These are phyloP conservation scores for Caradrina kadenii DNA, from an alignment of 2,888 invertebrate species.

Conservation along the genomic window DNA sequence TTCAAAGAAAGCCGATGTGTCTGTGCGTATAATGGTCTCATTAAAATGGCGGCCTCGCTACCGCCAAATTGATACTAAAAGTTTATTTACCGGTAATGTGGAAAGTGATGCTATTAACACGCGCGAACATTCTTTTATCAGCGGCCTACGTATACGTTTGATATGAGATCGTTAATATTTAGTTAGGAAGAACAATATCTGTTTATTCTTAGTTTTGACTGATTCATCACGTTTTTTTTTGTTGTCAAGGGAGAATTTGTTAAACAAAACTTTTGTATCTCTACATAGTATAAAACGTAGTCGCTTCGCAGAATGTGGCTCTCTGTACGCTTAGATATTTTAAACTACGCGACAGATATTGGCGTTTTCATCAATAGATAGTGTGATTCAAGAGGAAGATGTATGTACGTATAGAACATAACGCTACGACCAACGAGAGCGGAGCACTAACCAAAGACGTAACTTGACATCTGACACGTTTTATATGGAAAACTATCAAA, in stretches of 20 bases:
- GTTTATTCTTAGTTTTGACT: neutral
- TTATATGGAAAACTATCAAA: too few species aligned
- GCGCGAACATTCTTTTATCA: conserved; percentile 34
- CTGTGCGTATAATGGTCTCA: conserved; percentile 32
- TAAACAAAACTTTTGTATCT: too few species aligned
- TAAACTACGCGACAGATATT: too few species aligned
- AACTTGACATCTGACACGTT: too few species aligned
- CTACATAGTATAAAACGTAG: too few species aligned
- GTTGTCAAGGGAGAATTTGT: neutral
- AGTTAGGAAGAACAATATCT: neutral
- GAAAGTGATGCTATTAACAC: conserved; percentile 30
- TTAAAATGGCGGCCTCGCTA: conserved; percentile 23
- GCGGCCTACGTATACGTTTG: neutral
- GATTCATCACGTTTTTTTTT: neutral
- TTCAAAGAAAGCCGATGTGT: conserved; percentile 26
- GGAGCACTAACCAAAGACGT: too few species aligned
- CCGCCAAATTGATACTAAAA: conserved; percentile 51
- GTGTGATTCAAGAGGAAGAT: too few species aligned
- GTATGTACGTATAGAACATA: too few species aligned
- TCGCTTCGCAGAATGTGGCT: too few species aligned
- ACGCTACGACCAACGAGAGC: too few species aligned
- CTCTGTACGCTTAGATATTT: too few species aligned
- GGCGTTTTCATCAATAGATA: too few species aligned
- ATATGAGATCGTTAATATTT: conserved; percentile 21
- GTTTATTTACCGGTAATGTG: conserved; percentile 39